Evolutionary conservation across 2,888 invertebrate species (phyloP), one percentile per base, ranked within the genome.

Genomic region (Drosophila cyrtoloma): DNA sequence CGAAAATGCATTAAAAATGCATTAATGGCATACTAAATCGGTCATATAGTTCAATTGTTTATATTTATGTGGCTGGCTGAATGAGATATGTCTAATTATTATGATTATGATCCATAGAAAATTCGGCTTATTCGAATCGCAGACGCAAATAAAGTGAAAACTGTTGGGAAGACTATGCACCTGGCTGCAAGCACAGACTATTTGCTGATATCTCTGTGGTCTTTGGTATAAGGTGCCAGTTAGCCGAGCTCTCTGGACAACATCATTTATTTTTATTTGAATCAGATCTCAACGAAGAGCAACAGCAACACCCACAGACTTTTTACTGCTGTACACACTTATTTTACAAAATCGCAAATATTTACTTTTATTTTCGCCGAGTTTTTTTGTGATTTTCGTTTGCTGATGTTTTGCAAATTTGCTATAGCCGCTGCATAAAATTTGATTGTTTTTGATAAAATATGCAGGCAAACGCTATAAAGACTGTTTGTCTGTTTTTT

Each of bases 361-460:
- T 51, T 39, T 26, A 57, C 59, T 59, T 79, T 64, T 16, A 61
- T 64, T 64, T 76, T 50, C 26, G 35, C 37, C 35, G 52, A 73
- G 61, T 28, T 62, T 39, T 62, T 19, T 37, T 22, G 14, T 26
- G 37, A 26, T 57, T 60, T 55, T 74, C 58, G 50, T 26, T 56
- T 67, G 68, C 69, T 53, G 63, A 63, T 69, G 64, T 64, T 75
- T 68, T 63, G 62, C 59, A 58, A 59, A 58, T 63, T 71, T 58
- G 51, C 37, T 26, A n/a, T 59, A 42, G 72, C 30, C 60, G 74
- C 61, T 68, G 77, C 60, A 71, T 71, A 71, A 70, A 75, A 75
- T 80, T 86, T 75, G 75, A 83, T 88, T 86, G 79, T 79, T 75
- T 85, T 81, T 84, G 69, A 83, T 85, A 64, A 75, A 88, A 85